Evolutionary conservation across 2,888 invertebrate genomes (phyloP).

Genomic region (Zhengitettix transpicula): DNA sequence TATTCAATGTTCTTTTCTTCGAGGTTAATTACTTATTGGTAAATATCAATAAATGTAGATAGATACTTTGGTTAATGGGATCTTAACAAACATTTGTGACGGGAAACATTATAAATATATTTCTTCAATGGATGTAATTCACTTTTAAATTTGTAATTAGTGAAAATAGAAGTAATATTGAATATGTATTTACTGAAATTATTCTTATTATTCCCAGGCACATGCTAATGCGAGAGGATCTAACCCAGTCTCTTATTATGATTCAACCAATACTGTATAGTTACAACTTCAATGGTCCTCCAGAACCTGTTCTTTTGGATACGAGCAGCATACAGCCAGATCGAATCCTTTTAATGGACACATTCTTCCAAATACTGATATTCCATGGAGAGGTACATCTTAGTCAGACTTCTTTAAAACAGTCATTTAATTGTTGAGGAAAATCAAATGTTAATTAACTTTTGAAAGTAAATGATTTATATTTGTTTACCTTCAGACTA

Average conservation of each 20-base stretch:
- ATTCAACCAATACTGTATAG: conserved; percentile 98
- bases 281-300: conserved; percentile 94
- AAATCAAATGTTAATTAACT: neutral
- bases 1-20: no score
- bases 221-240: conserved; percentile 92
- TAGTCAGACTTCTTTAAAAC: neutral
- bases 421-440: no score
- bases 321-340: conserved; percentile 96
- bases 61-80: no score
- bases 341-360: conserved; percentile 95
- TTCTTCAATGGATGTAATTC: no score
- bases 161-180: no score
- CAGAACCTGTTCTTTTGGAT: conserved; percentile 92
- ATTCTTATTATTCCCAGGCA: conserved; percentile 41
- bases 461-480: neutral
- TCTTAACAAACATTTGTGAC: no score
- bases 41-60: no score
- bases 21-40: no score
- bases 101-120: no score
- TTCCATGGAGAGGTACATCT: conserved; percentile 85
- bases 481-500: conserved; percentile 45
- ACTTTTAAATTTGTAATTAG: no score
- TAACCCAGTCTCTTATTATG: conserved; percentile 96
- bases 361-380: conserved; percentile 99
- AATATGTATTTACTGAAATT: neutral